Conservation (phyloP, 2,113 vertebrate species). For the Python bivittatus region DNA sequence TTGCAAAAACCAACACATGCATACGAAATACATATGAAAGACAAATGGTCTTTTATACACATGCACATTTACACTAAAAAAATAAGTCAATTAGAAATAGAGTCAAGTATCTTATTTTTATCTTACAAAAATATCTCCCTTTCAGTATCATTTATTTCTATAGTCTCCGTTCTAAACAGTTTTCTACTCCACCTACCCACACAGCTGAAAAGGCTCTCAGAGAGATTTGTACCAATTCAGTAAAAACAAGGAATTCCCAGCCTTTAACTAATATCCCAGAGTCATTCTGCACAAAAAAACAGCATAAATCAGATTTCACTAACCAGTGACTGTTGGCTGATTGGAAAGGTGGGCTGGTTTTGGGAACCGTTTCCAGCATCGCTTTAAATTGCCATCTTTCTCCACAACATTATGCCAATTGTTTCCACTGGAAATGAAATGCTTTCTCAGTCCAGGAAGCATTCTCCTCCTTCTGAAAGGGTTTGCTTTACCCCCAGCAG, state of each 20-base stretch:
- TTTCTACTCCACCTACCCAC: background rate
- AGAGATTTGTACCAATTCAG: background rate
- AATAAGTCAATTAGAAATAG: background rate
- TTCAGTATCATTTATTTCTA: background rate
- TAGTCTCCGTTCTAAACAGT: background rate
- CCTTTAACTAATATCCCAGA: background rate
- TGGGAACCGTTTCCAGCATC: background rate
- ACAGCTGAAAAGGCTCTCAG: background rate
- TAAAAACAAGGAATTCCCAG: background rate
- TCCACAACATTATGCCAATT: background rate
- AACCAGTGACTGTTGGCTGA: background rate
- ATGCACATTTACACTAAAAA: background rate
- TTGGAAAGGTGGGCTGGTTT: background rate
- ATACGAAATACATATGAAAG: background rate
- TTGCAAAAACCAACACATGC: background rate
- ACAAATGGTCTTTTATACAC: background rate
- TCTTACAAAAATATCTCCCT: background rate
- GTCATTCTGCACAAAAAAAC: background rate
- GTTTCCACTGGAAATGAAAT: background rate
- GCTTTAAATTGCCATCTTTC: background rate
- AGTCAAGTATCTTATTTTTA: background rate
- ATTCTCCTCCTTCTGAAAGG: background rate
- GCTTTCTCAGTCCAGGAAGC: background rate
- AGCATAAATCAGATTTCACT: background rate
- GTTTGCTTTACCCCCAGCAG: background rate